Evolutionary conservation across 2,113 vertebrate species (phyloP).

Genomic region (Ginglymostoma cirratum): DNA sequence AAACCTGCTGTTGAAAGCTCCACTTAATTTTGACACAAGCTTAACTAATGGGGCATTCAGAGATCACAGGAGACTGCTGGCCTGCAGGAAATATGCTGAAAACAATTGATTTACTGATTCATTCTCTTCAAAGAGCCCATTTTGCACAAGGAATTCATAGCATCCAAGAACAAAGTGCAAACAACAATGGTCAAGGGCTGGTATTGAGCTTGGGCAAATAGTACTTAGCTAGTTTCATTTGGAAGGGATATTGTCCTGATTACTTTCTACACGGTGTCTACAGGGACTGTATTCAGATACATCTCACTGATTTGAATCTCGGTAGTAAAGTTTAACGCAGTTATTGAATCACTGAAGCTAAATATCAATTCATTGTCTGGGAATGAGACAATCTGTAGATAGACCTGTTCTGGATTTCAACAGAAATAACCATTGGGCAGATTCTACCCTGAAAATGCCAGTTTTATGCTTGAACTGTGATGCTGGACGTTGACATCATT

Average conservation of each 20-base stretch:
- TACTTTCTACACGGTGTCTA: not conserved
- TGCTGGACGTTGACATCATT: not conserved
- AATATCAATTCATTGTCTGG: not conserved
- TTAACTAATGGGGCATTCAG: not conserved
- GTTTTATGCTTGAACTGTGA: not conserved
- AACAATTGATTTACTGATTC: slow-evolving; percentile 6
- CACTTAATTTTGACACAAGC: not conserved
- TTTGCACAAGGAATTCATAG: not conserved
- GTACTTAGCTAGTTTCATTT: not conserved
- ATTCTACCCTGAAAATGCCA: not conserved
- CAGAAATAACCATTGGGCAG: not conserved
- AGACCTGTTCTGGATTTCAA: not conserved
- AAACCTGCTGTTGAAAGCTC: slow-evolving; percentile 18
- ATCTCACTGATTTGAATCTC: not conserved
- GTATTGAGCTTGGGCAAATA: not conserved
- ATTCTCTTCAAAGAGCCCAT: not conserved
- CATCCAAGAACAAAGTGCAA: not conserved
- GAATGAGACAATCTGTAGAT: not conserved
- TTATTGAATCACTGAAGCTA: not conserved
- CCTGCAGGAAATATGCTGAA: not conserved
- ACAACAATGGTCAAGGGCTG: slow-evolving; percentile 16
- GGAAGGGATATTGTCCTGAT: slow-evolving; percentile 11
- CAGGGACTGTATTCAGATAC: not conserved
- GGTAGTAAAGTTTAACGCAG: not conserved
- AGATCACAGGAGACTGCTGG: not conserved